Evolutionary conservation across 2,888 invertebrate species (phyloP).

Genomic region (Drosophila phalerata): DNA sequence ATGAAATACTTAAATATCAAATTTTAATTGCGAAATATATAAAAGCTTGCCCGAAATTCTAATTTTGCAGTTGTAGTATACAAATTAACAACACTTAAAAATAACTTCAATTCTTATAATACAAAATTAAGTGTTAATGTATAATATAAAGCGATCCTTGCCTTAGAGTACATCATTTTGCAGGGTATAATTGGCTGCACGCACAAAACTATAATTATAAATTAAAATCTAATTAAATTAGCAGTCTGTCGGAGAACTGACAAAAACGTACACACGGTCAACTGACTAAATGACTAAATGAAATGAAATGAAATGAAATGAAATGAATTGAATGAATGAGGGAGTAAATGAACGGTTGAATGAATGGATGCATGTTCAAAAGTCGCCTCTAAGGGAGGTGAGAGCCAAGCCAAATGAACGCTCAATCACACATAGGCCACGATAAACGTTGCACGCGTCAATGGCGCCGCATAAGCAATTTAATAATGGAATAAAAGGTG

Average conservation of each 20-base stretch:
- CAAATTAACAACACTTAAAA: too few relatives aligned
- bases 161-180: neutral
- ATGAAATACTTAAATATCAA: too few relatives aligned
- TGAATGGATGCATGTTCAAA: slow-evolving; percentile 23
- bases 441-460: slow-evolving; percentile 59
- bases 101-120: too few relatives aligned
- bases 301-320: slow-evolving; percentile 12
- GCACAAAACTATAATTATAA: slow-evolving; percentile 63
- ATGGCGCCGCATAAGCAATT: slow-evolving; percentile 61
- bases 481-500: slow-evolving; percentile 56
- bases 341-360: slow-evolving; percentile 22
- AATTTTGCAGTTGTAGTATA: too few relatives aligned
- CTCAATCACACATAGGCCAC: slow-evolving; percentile 40
- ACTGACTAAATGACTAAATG: slow-evolving; percentile 21
- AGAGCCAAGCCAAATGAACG: slow-evolving; percentile 11
- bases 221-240: slow-evolving; percentile 80
- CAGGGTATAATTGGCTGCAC: slow-evolving; percentile 34
- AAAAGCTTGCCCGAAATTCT: too few relatives aligned
- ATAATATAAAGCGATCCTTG: too few relatives aligned
- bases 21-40: too few relatives aligned
- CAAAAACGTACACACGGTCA: slow-evolving; percentile 51
- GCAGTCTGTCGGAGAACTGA: slow-evolving; percentile 61
- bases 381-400: neutral
- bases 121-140: too few relatives aligned
- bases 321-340: slow-evolving; percentile 15